Conservation (phyloP, 2,888 invertebrate species). For the Cataglyphis albicans region DNA sequence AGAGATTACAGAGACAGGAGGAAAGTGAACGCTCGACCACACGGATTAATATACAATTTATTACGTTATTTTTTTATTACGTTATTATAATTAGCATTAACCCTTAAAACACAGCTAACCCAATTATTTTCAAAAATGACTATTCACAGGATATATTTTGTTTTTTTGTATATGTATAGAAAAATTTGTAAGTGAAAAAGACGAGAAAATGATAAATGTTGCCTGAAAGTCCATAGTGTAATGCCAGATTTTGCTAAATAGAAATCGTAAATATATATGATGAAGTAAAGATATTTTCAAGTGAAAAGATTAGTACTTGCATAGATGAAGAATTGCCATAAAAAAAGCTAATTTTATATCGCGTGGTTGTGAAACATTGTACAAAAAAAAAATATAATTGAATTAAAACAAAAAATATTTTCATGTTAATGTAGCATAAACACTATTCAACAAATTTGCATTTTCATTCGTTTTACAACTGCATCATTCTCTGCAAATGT, state of each 20-base stretch:
- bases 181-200: slow-evolving; percentile 55
- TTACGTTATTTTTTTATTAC: slow-evolving; percentile 54
- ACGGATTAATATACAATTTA: slow-evolving; percentile 70
- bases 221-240: slow-evolving; percentile 49
- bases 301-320: slow-evolving; percentile 50
- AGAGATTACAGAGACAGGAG: slow-evolving; percentile 85
- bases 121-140: slow-evolving; percentile 17
- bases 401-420: slow-evolving; percentile 9
- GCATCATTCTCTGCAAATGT: slow-evolving; percentile 50
- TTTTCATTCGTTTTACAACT: slow-evolving; percentile 46
- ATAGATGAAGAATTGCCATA: slow-evolving; percentile 56
- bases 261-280: slow-evolving; percentile 32
- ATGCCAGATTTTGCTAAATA: slow-evolving; percentile 38
- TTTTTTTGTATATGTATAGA: slow-evolving; percentile 41
- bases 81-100: slow-evolving; percentile 66
- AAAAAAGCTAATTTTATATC: slow-evolving; percentile 53
- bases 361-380: slow-evolving; percentile 23
- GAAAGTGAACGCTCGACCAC: slow-evolving; percentile 75
- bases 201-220: slow-evolving; percentile 55
- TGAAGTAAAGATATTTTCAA: slow-evolving; percentile 32
- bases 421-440: slow-evolving; percentile 17
- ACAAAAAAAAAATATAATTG: slow-evolving; percentile 6
- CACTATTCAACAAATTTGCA: slow-evolving; percentile 13
- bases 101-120: slow-evolving; percentile 70
- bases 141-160: slow-evolving; percentile 33